Evolutionary conservation across 2,113 vertebrate genomes (phyloP), one percentile per base, ranked within the genome.

Genomic region (Trichomycterus rosablanca): DNA sequence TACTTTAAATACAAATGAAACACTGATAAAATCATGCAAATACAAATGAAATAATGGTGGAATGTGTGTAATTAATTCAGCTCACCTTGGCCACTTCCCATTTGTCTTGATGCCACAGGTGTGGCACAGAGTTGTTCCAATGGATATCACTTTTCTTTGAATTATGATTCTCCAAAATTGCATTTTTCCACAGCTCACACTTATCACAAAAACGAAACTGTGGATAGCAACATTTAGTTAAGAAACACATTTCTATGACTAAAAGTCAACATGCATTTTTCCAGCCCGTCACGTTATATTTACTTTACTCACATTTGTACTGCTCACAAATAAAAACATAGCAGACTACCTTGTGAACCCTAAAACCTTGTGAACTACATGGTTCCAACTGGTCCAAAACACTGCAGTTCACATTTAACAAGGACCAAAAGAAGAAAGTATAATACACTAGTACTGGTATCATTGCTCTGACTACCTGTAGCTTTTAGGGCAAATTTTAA

Each of bases 41-140:
- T 39, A 39, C 12, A 3, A 39, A 12, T 10, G 12, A 7, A 12
- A 39, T 39, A 11, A 12, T 39, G 9, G 26, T 18, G 2, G n/a
- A 40, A 8, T 5, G 14, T 7, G 5, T 5, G 35, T 30, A 4
- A 4, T 30, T 30, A n/a, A n/a, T 3, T 11, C 10, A 30, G 45
- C 50, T 54, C 59, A 78, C 78, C 60, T 78, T 80, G 11, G 76
- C 76, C 22, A 78, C 76, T 48, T 80, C 78, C 78, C 78, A 80
- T 50, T 78, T 78, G 0, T 76, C n/a, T 23, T 10, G 54, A 2
- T 67, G 24, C 78, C 78, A 80, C 10, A 70, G 60, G 14, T 44
- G 2, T 18, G 76, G 66, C 7, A 19, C 23, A 40, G 65, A 70
- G 43, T 80, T 78, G 0, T 40, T 30, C 76, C 74, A 80, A 16